Base-by-base conservation (phyloP, 2,888 invertebrate species). In the Deilephila porcellus region DNA sequence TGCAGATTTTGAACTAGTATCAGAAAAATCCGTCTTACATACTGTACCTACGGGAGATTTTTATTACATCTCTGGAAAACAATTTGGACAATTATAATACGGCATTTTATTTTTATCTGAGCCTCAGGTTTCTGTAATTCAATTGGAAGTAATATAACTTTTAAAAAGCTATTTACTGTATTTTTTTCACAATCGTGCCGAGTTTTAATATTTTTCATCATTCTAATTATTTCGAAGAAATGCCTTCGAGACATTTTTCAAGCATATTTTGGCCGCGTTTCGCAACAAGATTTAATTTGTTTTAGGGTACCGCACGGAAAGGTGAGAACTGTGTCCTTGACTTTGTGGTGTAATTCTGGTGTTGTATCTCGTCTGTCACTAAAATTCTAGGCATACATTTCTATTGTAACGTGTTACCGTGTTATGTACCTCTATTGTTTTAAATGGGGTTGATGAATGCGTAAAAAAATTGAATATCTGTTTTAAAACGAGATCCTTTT, bases 221-320 rank as follows among this genome's bases (percentile, higher is more conserved):
- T 80, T 78, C 77, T 78, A 81, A 80, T 78, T 79, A 76, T 80
- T 82, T 80, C 77, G 77, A 77, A 75, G 75, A 76, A 78, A 75
- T 73, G 64, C 73, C 75, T 73, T 76, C 72, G 71, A 80, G 82
- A 81, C 80, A 74, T 76, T 82, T 76, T 75, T 71, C 73, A 74
- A 74, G 75, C 76, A 82, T 79, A 82, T 84, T 83, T 80, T 73
- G 76, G 78, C 74, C 80, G 80, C 79, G 77, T 79, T 80, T 77
- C 79, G 74, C 45, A 79, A 78, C 77, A 81, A 81, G 80, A 85
- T 83, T 85, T 83, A 85, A 86, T 85, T 86, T 81, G 79, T 82
- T 86, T 80, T 81, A 78, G 74, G 78, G 64, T 64, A 37, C 37
- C 64, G 64, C 37, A 14, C 7, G 11, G 14, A 20, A 64, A 64